Evolutionary conservation across 2,797 vertebrate species (phyloP), one percentile per base, ranked within the genome.

Genomic region (Alectoris magna): DNA sequence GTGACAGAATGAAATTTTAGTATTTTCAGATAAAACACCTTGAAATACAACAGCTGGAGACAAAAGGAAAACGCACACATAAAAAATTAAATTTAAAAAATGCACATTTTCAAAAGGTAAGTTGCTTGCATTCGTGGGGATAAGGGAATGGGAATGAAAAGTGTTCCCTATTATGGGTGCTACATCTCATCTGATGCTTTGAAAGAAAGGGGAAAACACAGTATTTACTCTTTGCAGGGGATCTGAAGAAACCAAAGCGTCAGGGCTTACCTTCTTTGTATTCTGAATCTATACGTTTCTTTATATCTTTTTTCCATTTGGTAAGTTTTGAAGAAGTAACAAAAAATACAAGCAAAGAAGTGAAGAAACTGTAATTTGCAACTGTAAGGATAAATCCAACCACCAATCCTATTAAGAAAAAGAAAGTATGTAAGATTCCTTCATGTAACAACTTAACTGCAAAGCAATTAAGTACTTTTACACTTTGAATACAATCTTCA

Each of bases 281-380:
- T 82, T 99, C 98, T 0, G 98, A 96, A 91, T 99, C 99, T 22
- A 99, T 98, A 41, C 96, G 98, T 94, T 98, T 99, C 97, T 99
- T 99, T 86, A 94, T 58, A 23, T 98, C 97, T 73, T 97, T 98
- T 74, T 98, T 98, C 99, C 99, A 99, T 82, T 98, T 98, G 9
- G 99, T 99, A 92, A 99, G 98, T 97, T 98, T 99, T 88, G 98
- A 99, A 89, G 98, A 99, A 81, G 98, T 98, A 96, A 99, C 73
- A 95, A 99, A 99, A 98, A 99, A 99, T 26, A 97, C 96, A 74
- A 99, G 90, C 96, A 99, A 97, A 56, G 98, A 96, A 19, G 98
- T 98, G 97, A 99, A 99, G 98, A 99, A 99, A 97, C 99, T 99
- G 92, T 97, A 98, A 98, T 99, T 99, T 93, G 99, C 99, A 97